Evolutionary conservation across 2,888 invertebrate genomes (phyloP), one percentile per base, ranked within the genome.

Genomic region (Zygothrica quintamaculata): DNA sequence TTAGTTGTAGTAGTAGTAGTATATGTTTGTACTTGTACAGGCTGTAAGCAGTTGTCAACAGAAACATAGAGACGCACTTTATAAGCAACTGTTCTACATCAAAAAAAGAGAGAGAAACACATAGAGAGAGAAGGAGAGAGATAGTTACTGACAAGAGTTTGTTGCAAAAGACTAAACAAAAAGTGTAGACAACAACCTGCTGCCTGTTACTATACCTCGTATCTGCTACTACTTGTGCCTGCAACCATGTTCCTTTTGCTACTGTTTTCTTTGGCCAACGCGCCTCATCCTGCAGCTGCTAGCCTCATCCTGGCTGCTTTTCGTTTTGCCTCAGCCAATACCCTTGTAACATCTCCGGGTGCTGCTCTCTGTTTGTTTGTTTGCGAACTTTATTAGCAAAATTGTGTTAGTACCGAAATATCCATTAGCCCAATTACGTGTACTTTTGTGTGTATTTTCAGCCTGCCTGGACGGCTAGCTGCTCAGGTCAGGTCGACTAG

Each of bases 341-440:
- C n/a, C n/a, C n/a, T n/a, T n/a, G n/a, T n/a, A n/a, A n/a, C n/a
- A n/a, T 39, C 46, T 60, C 46, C 40, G 18, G 18, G 33, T 52
- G 34, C 37, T 11, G 12, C 39, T 55, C 31, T 33, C 48, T 44
- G 25, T 62, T 34, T 57, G 74, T 65, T 71, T 85, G 84, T 82
- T 85, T 82, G 77, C 74, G 70, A 82, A 85, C 81, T 82, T 82
- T 82, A 82, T 82, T 82, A 82, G 86, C 77, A 85, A 82, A 85
- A 85, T 82, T 82, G 86, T 82, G 81, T 82, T 82, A 85, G 84
- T 85, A 79, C 86, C 86, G 70, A 82, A 82, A 82, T 82, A 82
- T 85, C 86, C 81, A 82, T 82, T 82, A 82, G 81, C 81, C 81
- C 81, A 82, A 82, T 82, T 82, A 82, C 86, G 86, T 82, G 86